A percentile compares a stretch with the other conserved stretches of the same genome.
These are phyloP conservation scores for Halocynthia aurantium DNA, from an alignment of 23 tunicate genomes.

Conservation along the genomic window DNA sequence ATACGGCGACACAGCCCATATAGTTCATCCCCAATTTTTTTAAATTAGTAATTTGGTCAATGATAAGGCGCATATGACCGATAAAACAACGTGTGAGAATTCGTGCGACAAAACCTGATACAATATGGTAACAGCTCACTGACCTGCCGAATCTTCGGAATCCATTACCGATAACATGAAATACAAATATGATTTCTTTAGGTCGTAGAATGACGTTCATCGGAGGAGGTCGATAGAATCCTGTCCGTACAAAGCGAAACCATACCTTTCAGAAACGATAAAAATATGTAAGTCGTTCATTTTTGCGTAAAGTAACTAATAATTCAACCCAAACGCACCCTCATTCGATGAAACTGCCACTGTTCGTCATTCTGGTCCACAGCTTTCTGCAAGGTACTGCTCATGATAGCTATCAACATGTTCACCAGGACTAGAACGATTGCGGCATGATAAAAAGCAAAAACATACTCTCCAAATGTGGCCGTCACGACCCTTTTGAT, in stretches of 20 bases:
- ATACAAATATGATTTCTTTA: conserved; percentile 2
- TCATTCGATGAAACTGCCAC: conserved; percentile 29
- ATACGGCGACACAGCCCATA: too few species aligned
- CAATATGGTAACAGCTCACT: too few species aligned
- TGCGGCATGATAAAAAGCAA: conserved; percentile 23
- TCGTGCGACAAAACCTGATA: too few species aligned
- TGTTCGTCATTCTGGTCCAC: conserved; percentile 18
- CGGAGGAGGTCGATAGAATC: conserved; percentile 28
- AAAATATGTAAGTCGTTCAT: background rate
- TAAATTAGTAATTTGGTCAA: too few species aligned
- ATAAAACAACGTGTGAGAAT: too few species aligned
- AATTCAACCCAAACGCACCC: background rate
- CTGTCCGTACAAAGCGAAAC: conserved; percentile 25
- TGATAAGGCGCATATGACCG: too few species aligned
- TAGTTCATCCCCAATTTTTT: too few species aligned
- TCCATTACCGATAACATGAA: background rate
- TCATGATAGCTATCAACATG: conserved; percentile 29
- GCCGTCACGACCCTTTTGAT: background rate
- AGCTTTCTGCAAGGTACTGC: conserved; percentile 20
- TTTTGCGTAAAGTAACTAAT: background rate
- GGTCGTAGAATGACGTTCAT: conserved; percentile 25
- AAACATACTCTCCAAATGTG: conserved; percentile 2
- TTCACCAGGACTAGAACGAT: conserved; percentile 15
- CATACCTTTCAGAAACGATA: background rate
- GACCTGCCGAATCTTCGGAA: background rate